Evolutionary conservation across 2,113 vertebrate genomes (phyloP), one percentile per base, ranked within the genome.

Genomic region (Ploceus nigricollis): DNA sequence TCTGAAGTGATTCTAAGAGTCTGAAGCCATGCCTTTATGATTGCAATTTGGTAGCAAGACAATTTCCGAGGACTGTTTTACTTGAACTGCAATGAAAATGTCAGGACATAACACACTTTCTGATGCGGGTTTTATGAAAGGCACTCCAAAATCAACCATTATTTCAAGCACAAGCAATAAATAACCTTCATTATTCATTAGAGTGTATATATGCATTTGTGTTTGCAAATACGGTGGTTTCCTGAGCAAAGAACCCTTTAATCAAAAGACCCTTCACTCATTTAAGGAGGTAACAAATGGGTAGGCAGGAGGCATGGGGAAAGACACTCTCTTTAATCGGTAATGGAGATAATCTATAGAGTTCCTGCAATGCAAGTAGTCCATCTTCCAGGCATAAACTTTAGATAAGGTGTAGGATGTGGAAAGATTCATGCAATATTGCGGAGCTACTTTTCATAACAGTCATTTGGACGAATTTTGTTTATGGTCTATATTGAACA

Each of bases 1-100:
- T 97, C 97, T 96, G 97, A 98, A 98, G 94, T 94, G 97, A 97
- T 98, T 98, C 96, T 87, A 91, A 23, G 94, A 97, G 96, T 94
- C 97, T 96, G 94, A 98, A 98, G 95, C 93, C 95, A 94, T 97
- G 97, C 96, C 98, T 98, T 98, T 98, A 98, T 97, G 97, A 98
- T 97, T 97, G 98, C 98, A 98, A 98, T 98, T 98, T 98, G 97
- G 98, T 97, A 97, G 97, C 91, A 97, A 97, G 97, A 98, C 96
- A 95, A 96, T 97, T 98, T 98, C 95, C 68, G 79, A 97, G 97
- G 97, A 97, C 96, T 95, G 96, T 98, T 97, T 98, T 97, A 97
- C 95, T 98, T 97, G 97, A 98, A 97, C 96, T 87, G 95, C 97
- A 95, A 95, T 98, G 98, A 97, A 98, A 97, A 97, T 82, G 87